Base-by-base conservation (phyloP, 2,113 vertebrate species). In the Orthonyx spaldingii region DNA sequence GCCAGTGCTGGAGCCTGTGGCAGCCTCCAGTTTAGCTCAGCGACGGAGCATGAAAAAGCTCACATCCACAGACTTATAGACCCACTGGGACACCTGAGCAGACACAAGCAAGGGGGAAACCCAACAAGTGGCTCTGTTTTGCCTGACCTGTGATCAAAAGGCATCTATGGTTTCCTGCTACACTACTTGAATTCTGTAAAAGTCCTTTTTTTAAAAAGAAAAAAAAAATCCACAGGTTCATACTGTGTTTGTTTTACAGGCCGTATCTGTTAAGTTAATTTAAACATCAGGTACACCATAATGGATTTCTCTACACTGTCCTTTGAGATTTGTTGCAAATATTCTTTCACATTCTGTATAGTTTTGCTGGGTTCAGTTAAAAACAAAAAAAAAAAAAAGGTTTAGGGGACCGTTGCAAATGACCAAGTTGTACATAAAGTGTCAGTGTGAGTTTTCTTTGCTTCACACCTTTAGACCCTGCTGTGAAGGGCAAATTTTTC, bases 31-130 rank as follows among this genome's bases (percentile, higher is more conserved):
- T 96, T 98, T 99, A 98, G 99, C 99, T 97, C 99, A 99, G 97
- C 98, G 99, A 94, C 98, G 99, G 94, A 99, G 98, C 97, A 99
- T 99, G 99, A 99, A 99, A 98, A 99, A 99, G 90, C 98, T 98
- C 98, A 99, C 99, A 74, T 99, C 99, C 88, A 99, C 99, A 88
- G 99, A 99, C 98, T 99, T 99, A 97, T 99, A 99, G 98, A 95
- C 91, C 87, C 86, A 94, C 91, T 94, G 93, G 93, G 95, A 90
- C 92, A 96, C 91, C 94, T 93, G 93, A 93, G 96, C 94, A 95
- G 93, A 68, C 89, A 93, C 95, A 94, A 97, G 93, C 90, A 91
- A 97, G 94, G 97, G 84, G 95, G 90, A 80, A 91, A 94, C 78
- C 93, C 95, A 94, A 76, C 64, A 72, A 96, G 84, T 97, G 94